Base-by-base conservation (phyloP, 1,140 invertebrate species). In the Aporrectodea caliginosa region DNA sequence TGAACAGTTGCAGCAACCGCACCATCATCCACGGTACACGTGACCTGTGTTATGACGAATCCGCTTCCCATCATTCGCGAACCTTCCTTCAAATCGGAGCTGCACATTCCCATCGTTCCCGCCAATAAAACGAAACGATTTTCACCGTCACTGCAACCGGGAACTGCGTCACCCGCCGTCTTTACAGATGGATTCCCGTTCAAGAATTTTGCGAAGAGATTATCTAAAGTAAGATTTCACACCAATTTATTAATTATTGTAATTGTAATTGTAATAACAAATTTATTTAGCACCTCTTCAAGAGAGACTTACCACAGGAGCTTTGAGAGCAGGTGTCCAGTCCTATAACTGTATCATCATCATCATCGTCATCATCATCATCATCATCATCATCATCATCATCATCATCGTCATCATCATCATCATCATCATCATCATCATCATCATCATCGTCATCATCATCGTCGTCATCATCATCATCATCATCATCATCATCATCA, bases 401-500 rank as follows among this genome's bases (percentile, higher is more conserved):
- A 58, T 58, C 43, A 58, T 22, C 43, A 58, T 58, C 43, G 43
- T 12, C 6, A 58, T 22, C 22, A 58, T 58, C 22, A 58, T 6
- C 22, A 58, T 58, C 6, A 58, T 58, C 6, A 58, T 58, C 6
- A 58, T 58, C 22, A 58, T 58, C 43, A 58, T 58, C 6, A 6
- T 58, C 22, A 58, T 58, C 6, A 58, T 6, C 6, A 58, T 58
- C 43, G 43, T 58, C 22, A 58, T 58, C 43, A 58, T 58, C 6
- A 58, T 12, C 43, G 6, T 12, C 43, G 22, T 58, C 43, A 58
- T 6, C 43, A 58, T 58, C 43, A 58, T 6, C 6, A 58, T 22
- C 43, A 58, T 58, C 43, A 58, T 58, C 43, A 58, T 58, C 43
- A 58, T 58, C 43, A 58, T 58, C 43, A 58, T 58, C 43, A 58